A percentile compares a stretch with the other conserved stretches of the same genome.
Conservation (phyloP, 1,140 invertebrate genomes). For the Aphelenchoides fujianensis region DNA sequence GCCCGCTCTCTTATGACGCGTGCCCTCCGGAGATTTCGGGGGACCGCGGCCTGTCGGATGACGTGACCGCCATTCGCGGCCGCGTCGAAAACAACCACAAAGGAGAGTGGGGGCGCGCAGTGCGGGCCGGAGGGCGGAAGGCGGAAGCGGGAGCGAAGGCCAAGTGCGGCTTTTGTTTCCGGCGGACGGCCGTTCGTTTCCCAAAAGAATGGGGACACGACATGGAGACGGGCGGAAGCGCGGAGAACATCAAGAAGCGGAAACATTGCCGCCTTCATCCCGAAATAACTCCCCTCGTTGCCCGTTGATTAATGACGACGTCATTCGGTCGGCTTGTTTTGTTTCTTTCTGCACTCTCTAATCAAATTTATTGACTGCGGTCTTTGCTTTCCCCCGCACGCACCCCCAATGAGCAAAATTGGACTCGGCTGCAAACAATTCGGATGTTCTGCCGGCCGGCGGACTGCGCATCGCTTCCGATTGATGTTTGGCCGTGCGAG, state of each 20-base stretch:
- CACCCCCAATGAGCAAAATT: too few relatives aligned
- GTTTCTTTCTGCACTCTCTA: neutral
- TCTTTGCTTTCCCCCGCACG: too few relatives aligned
- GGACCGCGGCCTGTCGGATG: neutral
- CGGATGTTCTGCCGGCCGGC: neutral
- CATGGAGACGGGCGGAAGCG: too few relatives aligned
- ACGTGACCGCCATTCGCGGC: neutral
- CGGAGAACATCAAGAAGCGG: neutral
- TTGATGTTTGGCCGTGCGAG: neutral
- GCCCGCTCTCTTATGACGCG: neutral
- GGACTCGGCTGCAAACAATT: conserved; percentile 1
- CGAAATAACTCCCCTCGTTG: neutral
- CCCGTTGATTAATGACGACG: neutral
- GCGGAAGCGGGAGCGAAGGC: neutral
- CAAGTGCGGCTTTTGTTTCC: neutral
- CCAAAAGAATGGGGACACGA: too few relatives aligned
- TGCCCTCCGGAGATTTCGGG: neutral
- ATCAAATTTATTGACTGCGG: neutral
- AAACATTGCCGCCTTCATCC: neutral
- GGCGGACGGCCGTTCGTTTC: too few relatives aligned
- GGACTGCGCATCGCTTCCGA: neutral
- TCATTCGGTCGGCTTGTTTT: neutral
- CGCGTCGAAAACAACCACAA: neutral
- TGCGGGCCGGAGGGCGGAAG: neutral
- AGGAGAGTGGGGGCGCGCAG: too few relatives aligned